phyloP scores from a whole-genome alignment of 2,797 vertebrate species.

The Pteronotus mesoamericanus region DNA sequence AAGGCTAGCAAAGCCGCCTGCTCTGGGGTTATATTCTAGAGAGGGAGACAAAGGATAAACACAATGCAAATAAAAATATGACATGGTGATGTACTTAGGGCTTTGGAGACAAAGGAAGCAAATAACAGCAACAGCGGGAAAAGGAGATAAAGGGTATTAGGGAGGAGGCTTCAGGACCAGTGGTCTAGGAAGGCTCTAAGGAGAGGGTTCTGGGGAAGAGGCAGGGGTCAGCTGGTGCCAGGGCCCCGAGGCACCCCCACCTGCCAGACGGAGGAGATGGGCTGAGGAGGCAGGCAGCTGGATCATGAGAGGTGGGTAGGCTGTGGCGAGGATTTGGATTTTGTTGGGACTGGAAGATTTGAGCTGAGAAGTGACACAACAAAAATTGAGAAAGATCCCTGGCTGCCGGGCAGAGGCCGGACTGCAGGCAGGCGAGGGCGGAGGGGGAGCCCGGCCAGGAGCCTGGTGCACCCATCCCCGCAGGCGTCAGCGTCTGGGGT shows the following conservation, averaged over 20 bases:
- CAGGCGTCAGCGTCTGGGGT: not conserved
- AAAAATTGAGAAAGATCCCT: not conserved
- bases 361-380: not conserved
- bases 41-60: not conserved
- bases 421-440: too few relatives aligned
- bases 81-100: not conserved
- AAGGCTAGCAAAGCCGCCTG: not conserved
- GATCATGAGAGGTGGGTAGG: not conserved
- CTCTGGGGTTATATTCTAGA: not conserved
- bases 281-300: fast-evolving
- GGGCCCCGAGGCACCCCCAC: not conserved
- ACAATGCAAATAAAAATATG: not conserved
- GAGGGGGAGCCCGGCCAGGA: fast-evolving
- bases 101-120: not conserved
- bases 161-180: not conserved
- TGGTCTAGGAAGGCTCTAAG: not conserved
- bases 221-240: not conserved
- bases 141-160: not conserved
- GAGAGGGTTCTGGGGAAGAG: not conserved
- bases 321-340: not conserved
- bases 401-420: not conserved
- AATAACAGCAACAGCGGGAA: not conserved
- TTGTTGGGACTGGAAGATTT: not conserved
- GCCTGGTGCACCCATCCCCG: fast-evolving
- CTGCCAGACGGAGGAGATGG: not conserved